phyloP scores from a whole-genome alignment of 2,888 invertebrate species.

The Pheosia gnoma region DNA sequence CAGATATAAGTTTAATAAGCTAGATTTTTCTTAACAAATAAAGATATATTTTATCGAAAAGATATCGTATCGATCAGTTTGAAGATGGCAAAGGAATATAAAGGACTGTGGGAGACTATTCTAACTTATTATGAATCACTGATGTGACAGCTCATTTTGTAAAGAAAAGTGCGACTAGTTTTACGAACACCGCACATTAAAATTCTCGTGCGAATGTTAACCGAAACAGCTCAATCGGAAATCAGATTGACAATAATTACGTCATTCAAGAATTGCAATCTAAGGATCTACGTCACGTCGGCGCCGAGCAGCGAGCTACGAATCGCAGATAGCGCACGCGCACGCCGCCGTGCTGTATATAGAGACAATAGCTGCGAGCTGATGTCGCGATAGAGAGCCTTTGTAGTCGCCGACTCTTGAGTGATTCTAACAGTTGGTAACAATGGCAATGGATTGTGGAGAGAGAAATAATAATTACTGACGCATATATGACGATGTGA shows the following conservation, averaged over 20 bases:
- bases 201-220: neutral
- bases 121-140: too few relatives aligned
- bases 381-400: conserved; percentile 54
- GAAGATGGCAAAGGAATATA: too few relatives aligned
- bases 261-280: conserved; percentile 52
- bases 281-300: conserved; percentile 68
- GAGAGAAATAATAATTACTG: conserved; percentile 14
- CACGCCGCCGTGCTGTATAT: conserved; percentile 35
- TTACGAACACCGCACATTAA: neutral
- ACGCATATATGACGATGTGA: neutral
- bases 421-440: conserved; percentile 38
- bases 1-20: too few relatives aligned
- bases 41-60: too few relatives aligned
- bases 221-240: conserved; percentile 5
- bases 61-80: too few relatives aligned
- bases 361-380: conserved; percentile 58
- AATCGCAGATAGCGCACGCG: conserved; percentile 72
- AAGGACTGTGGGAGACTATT: too few relatives aligned
- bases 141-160: neutral
- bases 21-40: too few relatives aligned
- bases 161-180: neutral
- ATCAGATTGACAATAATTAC: conserved; percentile 38
- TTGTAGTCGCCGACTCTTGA: conserved; percentile 54
- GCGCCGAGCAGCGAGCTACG: conserved; percentile 37
- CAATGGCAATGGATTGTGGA: conserved; percentile 32